Base-by-base conservation (phyloP, 2,888 invertebrate genomes). In the Monochamus alternatus region DNA sequence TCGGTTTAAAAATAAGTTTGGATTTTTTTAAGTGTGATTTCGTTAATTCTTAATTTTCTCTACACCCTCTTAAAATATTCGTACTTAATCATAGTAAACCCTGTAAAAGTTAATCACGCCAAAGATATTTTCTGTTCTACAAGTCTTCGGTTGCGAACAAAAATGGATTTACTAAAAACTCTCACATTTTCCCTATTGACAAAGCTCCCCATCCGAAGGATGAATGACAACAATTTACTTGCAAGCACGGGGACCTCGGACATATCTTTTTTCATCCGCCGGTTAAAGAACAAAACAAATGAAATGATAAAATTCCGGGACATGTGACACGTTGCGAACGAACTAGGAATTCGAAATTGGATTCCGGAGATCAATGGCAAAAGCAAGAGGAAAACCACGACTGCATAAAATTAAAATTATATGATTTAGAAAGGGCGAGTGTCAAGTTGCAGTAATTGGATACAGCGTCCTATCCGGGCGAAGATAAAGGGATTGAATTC, bases 331-430 rank as follows among this genome's bases (percentile, higher is more conserved):
- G 75, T 72, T 51, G 30, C 64, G 51, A 67, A 60, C 38, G 65
- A 60, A 70, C 58, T 55, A 69, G 74, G 80, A 81, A 81, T 82
- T 80, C 81, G 80, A 81, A 78, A 81, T 82, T 82, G 80, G 80
- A 81, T 78, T 81, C 80, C 77, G 74, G 75, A 81, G 77, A 78
- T 80, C 81, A 80, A 81, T 81, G 76, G 74, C 73, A 64, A 22
- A 22, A 71, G 38, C 64, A n/a, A 81, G 80, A 81, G 81, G 78
- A 81, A 79, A 81, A 80, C 79, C 75, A 78, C 76, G 75, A 76
- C 71, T 75, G 75, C 74, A 77, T 78, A 75, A 78, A 82, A 82
- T 81, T 80, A 81, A 81, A 81, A 81, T 63, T 76, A 71, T 63
- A 79, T 74, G 75, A 77, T 76, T 77, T 77, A 75, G 76, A 76